Conservation (phyloP, 1,140 invertebrate genomes). For the Steinernema khuongi region DNA sequence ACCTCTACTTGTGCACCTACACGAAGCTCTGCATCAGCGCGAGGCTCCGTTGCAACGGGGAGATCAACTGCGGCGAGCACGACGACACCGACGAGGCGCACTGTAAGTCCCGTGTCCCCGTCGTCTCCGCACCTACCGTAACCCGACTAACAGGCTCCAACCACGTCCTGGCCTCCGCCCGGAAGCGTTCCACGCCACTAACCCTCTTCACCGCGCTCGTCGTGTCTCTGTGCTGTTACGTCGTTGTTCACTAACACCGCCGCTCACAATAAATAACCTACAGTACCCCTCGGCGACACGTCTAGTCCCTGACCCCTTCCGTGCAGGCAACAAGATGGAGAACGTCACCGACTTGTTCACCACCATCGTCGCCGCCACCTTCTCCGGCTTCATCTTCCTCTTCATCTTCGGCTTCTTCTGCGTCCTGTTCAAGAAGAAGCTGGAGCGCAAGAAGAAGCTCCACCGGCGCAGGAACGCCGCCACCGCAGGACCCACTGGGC, state of each 20-base stretch:
- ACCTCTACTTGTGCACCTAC: conserved; percentile 53
- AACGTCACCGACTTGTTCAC: conserved; percentile 44
- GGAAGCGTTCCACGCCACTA: neutral
- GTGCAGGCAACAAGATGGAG: conserved; percentile 47
- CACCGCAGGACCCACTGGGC: conserved; percentile 18
- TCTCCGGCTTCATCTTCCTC: conserved; percentile 52
- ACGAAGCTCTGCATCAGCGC: conserved; percentile 53
- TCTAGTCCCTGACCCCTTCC: neutral
- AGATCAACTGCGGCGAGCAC: conserved; percentile 54
- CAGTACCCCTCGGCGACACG: neutral
- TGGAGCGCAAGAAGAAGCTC: conserved; percentile 47
- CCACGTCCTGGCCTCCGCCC: neutral
- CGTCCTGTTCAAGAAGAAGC: conserved; percentile 54
- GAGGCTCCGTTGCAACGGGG: conserved; percentile 50
- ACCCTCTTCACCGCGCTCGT: conserved; percentile 10
- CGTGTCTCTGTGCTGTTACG: conserved; percentile 15
- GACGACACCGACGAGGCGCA: conserved; percentile 58
- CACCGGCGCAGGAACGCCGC: conserved; percentile 30
- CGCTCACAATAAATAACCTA: neutral
- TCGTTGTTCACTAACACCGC: neutral
- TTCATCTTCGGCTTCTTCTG: conserved; percentile 55
- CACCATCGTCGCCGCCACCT: conserved; percentile 49
- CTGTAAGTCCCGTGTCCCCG: conserved; percentile 44
- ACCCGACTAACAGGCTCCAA: conserved; percentile 15
- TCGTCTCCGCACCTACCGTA: conserved; percentile 1